Conservation (phyloP, 2,113 vertebrate species). For the Aix galericulata region DNA sequence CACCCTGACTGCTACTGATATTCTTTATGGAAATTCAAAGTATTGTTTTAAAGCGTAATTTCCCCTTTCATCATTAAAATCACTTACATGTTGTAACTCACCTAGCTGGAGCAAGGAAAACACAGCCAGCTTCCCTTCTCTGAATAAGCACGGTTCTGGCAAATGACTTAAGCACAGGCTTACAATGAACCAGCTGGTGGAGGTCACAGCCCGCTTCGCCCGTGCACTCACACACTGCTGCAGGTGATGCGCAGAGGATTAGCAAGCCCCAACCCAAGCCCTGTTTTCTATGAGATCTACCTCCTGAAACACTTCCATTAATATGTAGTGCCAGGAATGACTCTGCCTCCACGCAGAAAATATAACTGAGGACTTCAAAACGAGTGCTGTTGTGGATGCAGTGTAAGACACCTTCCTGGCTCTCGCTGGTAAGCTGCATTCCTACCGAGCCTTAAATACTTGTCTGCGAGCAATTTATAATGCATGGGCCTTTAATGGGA, state of each 20-base stretch:
- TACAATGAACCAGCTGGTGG: conserved; percentile 62
- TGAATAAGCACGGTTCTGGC: conserved; percentile 45
- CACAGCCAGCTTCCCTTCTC: conserved; percentile 14
- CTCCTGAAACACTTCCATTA: neutral
- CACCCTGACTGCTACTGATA: neutral
- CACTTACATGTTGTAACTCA: neutral
- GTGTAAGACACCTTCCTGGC: neutral
- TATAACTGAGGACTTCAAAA: neutral
- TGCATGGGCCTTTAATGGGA: conserved; percentile 10
- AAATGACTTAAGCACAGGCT: conserved; percentile 35
- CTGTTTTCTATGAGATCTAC: neutral
- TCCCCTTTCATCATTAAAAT: neutral
- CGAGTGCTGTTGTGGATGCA: neutral
- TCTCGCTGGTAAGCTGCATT: neutral
- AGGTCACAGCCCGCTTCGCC: conserved; percentile 61
- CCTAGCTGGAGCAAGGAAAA: neutral
- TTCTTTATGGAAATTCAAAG: neutral
- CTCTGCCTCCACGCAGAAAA: neutral
- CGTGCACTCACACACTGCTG: neutral
- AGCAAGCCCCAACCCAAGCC: neutral
- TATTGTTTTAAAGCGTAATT: neutral
- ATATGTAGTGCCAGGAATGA: neutral
- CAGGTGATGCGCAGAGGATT: conserved; percentile 22
- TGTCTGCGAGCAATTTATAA: neutral
- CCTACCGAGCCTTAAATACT: conserved; percentile 3